Conservation (phyloP, 2,797 vertebrate species). For the Crypturellus tataupa region DNA sequence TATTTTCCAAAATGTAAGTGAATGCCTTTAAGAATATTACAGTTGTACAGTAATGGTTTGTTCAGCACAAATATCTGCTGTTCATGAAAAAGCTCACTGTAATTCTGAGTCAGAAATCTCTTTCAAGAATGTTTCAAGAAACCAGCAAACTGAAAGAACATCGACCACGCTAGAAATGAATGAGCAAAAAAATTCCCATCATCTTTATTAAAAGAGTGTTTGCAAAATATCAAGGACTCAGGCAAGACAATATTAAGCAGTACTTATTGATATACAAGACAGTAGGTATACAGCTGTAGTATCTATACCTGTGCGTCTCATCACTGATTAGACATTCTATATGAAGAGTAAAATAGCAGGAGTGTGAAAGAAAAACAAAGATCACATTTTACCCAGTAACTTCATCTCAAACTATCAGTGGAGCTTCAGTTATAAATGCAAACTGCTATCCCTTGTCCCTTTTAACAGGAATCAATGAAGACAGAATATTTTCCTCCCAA, state of each 20-base stretch:
- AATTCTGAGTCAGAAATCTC: not conserved
- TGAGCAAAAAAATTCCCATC: not conserved
- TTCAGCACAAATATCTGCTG: not conserved
- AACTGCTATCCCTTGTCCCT: constrained; percentile 14
- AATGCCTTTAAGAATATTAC: not conserved
- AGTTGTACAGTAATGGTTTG: not conserved
- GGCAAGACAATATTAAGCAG: not conserved
- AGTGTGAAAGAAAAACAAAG: not conserved
- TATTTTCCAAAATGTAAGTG: not conserved
- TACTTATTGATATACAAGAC: not conserved
- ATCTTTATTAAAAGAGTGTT: not conserved
- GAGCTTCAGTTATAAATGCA: constrained; percentile 31
- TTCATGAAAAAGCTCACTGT: not conserved
- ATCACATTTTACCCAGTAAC: not conserved
- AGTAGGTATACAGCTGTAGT: not conserved
- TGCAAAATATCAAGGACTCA: not conserved
- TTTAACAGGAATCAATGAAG: constrained; percentile 60
- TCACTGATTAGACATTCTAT: not conserved
- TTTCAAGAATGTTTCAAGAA: not conserved
- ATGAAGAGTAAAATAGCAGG: not conserved
- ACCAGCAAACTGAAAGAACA: not conserved
- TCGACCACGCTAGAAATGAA: not conserved
- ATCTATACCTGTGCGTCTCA: not conserved
- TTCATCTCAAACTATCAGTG: not conserved
- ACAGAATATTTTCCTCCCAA: constrained; percentile 16